Evolutionary conservation across 2,888 invertebrate species (phyloP), one percentile per base, ranked within the genome.

Genomic region (Euphydryas editha): DNA sequence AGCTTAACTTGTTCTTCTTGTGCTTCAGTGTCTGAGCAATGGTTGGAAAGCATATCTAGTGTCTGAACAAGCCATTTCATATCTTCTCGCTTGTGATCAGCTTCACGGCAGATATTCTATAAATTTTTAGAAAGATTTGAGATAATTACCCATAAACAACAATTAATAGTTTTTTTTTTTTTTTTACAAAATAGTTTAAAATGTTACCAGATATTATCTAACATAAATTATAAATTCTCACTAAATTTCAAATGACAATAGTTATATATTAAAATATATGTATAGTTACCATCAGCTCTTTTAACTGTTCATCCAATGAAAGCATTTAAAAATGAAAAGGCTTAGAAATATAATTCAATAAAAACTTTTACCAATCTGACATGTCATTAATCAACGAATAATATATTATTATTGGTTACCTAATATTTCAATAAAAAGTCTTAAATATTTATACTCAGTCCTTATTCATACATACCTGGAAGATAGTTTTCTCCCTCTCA

Each of bases 51-150:
- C 77, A 96, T 95, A 79, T 99, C 98, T 60, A 99, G 89, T 15
- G 97, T 97, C 86, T 98, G 97, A 0, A 98, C 97, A 63, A 99
- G 93, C 97, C 98, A 98, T 82, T 98, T 98, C 96, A 98, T 98
- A 78, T 98, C 98, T 85, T 98, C 98, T 30, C 98, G 95, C 84
- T 97, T 97, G 67, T 94, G 94, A 83, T 98, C 98, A 42, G 98
- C 98, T 90, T 98, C 97, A 69, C 96, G 95, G 84, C 98, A 98
- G 76, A 98, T 96, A 84, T 95, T 95, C 98, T 98, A 90, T 4
- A 86, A 84, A 74, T 68, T 68, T 59, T 60, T 62, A 58, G 30
- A 18, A 59, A 1, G 46, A 62, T n/a, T 51, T 7, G 1, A 6
- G 5, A n/a, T n/a, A 44, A 44, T 30, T 2, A 30, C 30, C 5